These are phyloP conservation scores for Tryphoninae sp. DNA, from an alignment of 2,888 invertebrate genomes.

Conservation along the genomic window DNA sequence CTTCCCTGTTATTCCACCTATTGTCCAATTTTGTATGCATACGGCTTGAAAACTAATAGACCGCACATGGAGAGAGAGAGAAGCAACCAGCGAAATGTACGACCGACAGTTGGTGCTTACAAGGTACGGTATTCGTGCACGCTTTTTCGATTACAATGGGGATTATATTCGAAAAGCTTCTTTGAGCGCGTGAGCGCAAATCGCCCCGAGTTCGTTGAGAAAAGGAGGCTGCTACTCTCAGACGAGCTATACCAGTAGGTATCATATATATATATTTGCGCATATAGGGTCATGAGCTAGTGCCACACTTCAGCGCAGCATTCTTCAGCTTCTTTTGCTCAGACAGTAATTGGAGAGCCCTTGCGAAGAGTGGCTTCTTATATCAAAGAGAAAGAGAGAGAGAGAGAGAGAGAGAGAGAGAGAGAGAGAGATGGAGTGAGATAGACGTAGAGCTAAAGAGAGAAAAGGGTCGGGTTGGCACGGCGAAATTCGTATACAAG, in stretches of 20 bases:
- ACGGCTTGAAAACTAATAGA: neutral
- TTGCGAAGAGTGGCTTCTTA: slow-evolving; percentile 64
- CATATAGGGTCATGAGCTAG: slow-evolving; percentile 36
- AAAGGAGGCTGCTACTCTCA: slow-evolving; percentile 31
- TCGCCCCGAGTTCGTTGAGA: slow-evolving; percentile 24
- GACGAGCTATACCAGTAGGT: neutral
- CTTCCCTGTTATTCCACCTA: neutral
- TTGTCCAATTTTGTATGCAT: slow-evolving; percentile 28
- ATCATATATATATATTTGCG: neutral
- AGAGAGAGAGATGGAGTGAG: slow-evolving; percentile 45
- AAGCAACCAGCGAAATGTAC: neutral
- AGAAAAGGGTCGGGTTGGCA: neutral
- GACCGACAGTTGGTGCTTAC: too few relatives aligned
- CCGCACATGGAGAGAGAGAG: neutral
- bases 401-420: slow-evolving; percentile 27
- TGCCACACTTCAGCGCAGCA: slow-evolving; percentile 26
- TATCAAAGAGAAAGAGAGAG: slow-evolving; percentile 53
- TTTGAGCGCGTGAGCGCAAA: slow-evolving; percentile 43
- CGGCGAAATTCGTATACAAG: slow-evolving; percentile 40
- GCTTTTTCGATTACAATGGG: slow-evolving; percentile 18
- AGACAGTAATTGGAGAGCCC: slow-evolving; percentile 65
- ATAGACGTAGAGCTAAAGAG: slow-evolving; percentile 1
- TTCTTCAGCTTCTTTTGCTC: slow-evolving; percentile 52
- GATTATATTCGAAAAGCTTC: slow-evolving; percentile 46
- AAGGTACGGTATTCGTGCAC: neutral